Percentiles rank a stretch among this genome's conserved stretches.
Conservation (phyloP, 1,140 invertebrate species). For the Drosophila lowei region DNA sequence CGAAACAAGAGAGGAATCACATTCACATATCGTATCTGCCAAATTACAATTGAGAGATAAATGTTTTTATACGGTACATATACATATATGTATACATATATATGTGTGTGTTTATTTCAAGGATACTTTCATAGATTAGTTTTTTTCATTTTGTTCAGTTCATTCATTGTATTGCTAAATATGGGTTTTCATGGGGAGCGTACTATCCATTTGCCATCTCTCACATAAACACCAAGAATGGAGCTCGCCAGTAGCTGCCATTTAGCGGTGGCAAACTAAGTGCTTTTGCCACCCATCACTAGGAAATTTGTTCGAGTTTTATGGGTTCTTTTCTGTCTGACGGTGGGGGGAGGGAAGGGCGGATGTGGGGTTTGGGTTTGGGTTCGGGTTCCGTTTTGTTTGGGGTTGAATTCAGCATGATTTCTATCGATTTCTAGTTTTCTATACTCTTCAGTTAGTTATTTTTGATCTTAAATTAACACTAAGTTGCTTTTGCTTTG, state of each 20-base stretch:
- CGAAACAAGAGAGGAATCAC: slow-evolving; percentile 71
- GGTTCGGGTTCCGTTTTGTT: slow-evolving; percentile 11
- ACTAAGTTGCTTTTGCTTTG: slow-evolving; percentile 61
- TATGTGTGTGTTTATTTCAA: slow-evolving; percentile 39
- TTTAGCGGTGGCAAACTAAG: too few species aligned
- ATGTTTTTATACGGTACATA: slow-evolving; percentile 9
- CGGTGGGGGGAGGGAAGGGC: neutral
- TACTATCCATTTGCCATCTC: slow-evolving; percentile 22
- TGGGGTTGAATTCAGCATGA: slow-evolving; percentile 63
- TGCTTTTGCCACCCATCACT: slow-evolving; percentile 11
- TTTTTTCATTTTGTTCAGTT: slow-evolving; percentile 64
- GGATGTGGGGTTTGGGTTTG: neutral
- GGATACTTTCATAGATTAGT: slow-evolving; percentile 61
- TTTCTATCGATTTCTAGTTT: slow-evolving; percentile 48
- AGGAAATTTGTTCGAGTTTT: slow-evolving; percentile 29
- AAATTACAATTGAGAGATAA: slow-evolving; percentile 35
- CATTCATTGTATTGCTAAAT: slow-evolving; percentile 47
- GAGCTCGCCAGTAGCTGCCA: slow-evolving; percentile 22
- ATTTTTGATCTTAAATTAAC: slow-evolving; percentile 68
- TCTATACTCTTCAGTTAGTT: slow-evolving; percentile 52
- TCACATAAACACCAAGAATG: slow-evolving; percentile 9
- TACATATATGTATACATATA: slow-evolving; percentile 15
- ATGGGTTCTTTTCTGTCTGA: slow-evolving; percentile 5
- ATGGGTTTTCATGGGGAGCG: slow-evolving; percentile 46
- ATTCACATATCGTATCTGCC: slow-evolving; percentile 47